Percentiles rank a stretch among this genome's conserved stretches.
Evolutionary conservation across 2,797 vertebrate species (phyloP).

Genomic region (Valencia hispanica): DNA sequence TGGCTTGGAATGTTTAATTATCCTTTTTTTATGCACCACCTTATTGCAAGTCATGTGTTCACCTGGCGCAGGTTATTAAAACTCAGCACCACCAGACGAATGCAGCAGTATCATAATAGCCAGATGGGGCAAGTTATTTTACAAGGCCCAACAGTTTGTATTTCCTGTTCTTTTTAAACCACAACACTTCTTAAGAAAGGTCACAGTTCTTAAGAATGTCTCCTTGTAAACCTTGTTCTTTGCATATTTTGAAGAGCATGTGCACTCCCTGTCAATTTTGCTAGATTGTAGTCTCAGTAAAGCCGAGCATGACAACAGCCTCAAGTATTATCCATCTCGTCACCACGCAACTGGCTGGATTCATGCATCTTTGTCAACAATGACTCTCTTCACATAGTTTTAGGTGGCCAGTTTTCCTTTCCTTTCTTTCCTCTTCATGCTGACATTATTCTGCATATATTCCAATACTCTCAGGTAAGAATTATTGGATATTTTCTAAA

Average conservation of each 20-base stretch:
- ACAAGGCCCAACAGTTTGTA: not conserved
- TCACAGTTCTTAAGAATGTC: not conserved
- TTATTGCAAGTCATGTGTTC: not conserved
- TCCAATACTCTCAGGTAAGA: not conserved
- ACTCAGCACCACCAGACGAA: not conserved
- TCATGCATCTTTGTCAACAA: conserved; percentile 62
- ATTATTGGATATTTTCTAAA: not conserved
- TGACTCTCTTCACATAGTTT: conserved; percentile 48
- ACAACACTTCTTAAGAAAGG: not conserved
- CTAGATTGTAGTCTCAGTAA: conserved; percentile 55
- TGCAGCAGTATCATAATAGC: not conserved
- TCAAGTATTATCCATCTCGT: conserved; percentile 59
- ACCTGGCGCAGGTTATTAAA: not conserved
- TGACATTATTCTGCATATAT: not conserved
- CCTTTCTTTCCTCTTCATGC: conserved; percentile 22
- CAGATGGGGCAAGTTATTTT: not conserved
- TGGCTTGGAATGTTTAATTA: not conserved
- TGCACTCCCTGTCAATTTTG: conserved; percentile 57
- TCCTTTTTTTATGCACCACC: not conserved
- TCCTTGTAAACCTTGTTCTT: conserved; percentile 19
- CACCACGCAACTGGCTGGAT: conserved; percentile 49
- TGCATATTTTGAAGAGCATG: conserved; percentile 43
- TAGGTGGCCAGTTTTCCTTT: conserved; percentile 37
- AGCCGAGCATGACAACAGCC: conserved; percentile 71
- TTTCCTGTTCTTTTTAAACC: not conserved